Base-by-base conservation (phyloP, 2,797 vertebrate genomes). In the Iguana delicatissima region DNA sequence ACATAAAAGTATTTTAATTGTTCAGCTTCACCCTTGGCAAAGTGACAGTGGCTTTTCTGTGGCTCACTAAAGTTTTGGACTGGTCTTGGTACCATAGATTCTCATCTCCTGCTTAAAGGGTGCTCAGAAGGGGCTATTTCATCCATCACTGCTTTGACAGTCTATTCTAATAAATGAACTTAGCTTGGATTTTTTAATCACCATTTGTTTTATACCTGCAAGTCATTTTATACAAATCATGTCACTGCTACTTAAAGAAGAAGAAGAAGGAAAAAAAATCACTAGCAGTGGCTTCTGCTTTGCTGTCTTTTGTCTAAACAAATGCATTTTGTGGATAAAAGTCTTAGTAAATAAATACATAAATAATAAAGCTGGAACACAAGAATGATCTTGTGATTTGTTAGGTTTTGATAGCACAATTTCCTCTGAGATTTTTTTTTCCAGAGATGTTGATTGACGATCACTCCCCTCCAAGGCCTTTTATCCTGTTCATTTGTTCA, bases 121-220 rank as follows among this genome's bases (percentile, higher is more conserved):
- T 1, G 1, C 32, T 24, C 79, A 0, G 52, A 8, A 0, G 16
- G 20, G 22, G 1, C 8, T 79, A 1, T 0, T 0, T 0, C 72
- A 83, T 67, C 69, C 3, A 0, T 0, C 0, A 4, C 80, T 80
- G 80, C 69, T 29, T 24, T 2, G 77, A 59, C 52, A 57, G 52
- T 24, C 82, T 22, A 72, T 1, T 2, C 20, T 77, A 55, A 84
- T 84, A 90, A 73, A 67, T 77, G 55, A 6, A 5, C 24, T 82
- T 73, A 46, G 0, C 42, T 52, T 3, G 4, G 4, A 57, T 32
- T 14, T 29, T 69, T 59, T 42, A 26, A 84, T 79, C 67, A 22
- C 46, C 0, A 1, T 29, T 84, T 72, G n/a, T n/a, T 86, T 90
- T 81, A 52, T 38, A 77, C 24, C 1, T 0, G 0, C 76, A 92